These are phyloP conservation scores for Ceratothoa steindachneri DNA, from an alignment of 2,888 invertebrate genomes.

Conservation along the genomic window DNA sequence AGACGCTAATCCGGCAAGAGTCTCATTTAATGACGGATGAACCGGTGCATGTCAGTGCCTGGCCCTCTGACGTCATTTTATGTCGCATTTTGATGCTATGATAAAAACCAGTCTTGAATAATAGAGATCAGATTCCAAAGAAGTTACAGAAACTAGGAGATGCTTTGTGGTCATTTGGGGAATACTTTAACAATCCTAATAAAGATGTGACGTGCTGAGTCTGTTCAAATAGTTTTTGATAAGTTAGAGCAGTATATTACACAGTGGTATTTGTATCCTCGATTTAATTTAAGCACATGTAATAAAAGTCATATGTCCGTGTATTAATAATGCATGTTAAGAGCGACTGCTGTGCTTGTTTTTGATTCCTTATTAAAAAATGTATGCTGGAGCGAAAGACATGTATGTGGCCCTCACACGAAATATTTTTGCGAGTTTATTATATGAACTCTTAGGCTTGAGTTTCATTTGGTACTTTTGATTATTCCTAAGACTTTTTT, in stretches of 20 bases:
- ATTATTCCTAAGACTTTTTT: too few relatives aligned
- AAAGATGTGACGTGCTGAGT: background rate
- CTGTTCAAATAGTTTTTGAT: background rate
- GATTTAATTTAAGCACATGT: background rate
- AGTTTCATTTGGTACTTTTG: too few relatives aligned
- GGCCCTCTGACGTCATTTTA: background rate
- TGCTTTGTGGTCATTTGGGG: background rate
- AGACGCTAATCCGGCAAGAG: background rate
- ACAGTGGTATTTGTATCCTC: background rate
- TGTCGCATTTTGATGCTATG: background rate
- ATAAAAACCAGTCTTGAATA: background rate
- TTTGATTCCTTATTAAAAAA: too few relatives aligned
- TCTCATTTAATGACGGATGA: background rate
- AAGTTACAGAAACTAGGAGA: background rate
- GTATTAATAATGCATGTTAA: too few relatives aligned
- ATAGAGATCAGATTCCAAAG: background rate
- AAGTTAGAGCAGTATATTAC: background rate
- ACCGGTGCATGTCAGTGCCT: background rate
- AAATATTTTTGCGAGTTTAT: too few relatives aligned
- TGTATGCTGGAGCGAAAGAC: too few relatives aligned
- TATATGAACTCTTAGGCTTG: too few relatives aligned
- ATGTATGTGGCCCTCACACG: too few relatives aligned
- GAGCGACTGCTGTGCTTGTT: too few relatives aligned
- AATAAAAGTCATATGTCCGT: background rate
- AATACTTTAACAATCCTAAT: background rate